These are phyloP conservation scores for Lytechinus pictus DNA, from an alignment of 35 echinoderm and acorn worm species.

Conservation along the genomic window DNA sequence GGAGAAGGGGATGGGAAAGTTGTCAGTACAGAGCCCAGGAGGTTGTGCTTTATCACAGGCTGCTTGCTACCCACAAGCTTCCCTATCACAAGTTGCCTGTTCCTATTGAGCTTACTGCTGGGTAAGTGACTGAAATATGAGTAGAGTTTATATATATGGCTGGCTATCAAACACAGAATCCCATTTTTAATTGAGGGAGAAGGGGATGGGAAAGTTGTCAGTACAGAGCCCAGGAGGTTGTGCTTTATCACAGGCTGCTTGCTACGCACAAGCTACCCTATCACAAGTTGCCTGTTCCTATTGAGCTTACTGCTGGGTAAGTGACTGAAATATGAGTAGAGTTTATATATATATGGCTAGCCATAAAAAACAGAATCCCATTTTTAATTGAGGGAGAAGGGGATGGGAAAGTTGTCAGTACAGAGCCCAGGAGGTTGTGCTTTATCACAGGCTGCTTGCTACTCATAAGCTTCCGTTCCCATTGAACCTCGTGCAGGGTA, in stretches of 20 bases:
- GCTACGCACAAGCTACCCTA: conserved; percentile 56
- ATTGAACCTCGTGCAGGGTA: conserved; percentile 56
- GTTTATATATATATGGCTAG: too few species aligned
- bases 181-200: too few species aligned
- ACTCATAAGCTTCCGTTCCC: conserved; percentile 65
- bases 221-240: conserved; percentile 64
- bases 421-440: conserved; percentile 64
- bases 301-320: conserved; percentile 58
- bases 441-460: conserved; percentile 60
- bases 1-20: too few species aligned
- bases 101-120: conserved; percentile 51
- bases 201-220: not conserved
- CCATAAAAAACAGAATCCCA: too few species aligned
- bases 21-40: conserved; percentile 68
- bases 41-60: conserved; percentile 59
- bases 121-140: conserved; percentile 38
- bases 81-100: conserved; percentile 54
- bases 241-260: conserved; percentile 64
- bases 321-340: not conserved
- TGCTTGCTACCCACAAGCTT: conserved; percentile 55
- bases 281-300: conserved; percentile 52
- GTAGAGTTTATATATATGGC: too few species aligned
- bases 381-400: too few species aligned
- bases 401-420: conserved; percentile 4
- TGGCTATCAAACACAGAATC: too few species aligned